Evolutionary conservation across 2,888 invertebrate genomes (phyloP), one percentile per base, ranked within the genome.

Genomic region (Meteorus cinctellus): DNA sequence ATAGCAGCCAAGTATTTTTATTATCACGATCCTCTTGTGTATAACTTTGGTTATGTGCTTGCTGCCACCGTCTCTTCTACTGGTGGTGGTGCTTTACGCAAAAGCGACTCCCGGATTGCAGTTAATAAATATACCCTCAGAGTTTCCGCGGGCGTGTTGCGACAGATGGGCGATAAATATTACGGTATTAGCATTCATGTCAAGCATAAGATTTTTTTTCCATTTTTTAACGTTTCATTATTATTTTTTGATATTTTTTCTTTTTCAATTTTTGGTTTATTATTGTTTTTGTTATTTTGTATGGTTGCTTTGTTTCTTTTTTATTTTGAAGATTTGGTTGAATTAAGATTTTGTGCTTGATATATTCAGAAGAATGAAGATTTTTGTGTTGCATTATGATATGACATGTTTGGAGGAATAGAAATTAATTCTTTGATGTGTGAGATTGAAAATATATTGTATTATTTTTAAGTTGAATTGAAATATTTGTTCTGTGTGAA

Each of bases 1-100:
- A 80, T 60, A 31, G 1, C 55, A 65, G 80, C 79, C 80, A 80
- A 79, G 68, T 72, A 75, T 79, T 79, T 80, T 78, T 75, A 77
- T 76, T 65, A 63, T 19, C 65, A 41, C 72, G 29, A 48, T 45
- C 60, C 66, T 60, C 45, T 74, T 65, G 65, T 65, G 34, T 65
- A 34, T 31, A 65, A 55, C 55, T 55, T 55, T 19, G 55, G 19
- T 19, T 55, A 55, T 55, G n/a, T 55, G 55, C n/a, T 19, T 19
- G 19, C 19, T 55, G 19, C 55, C 12, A 41, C 41, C 12, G 41
- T 12, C 41, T 5, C 8, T 10, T 41, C 8, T 12, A 8, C 12
- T 12, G 12, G 12, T 41, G 41, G 41, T 41, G 41, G 12, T 55
- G 55, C 55, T 19, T 55, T 19, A 55, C 19, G 55, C 19, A 55